A percentile compares a stretch with the other conserved stretches of the same genome.
Evolutionary conservation across 2,888 invertebrate genomes (phyloP).

Genomic region (Conistra vaccinii): DNA sequence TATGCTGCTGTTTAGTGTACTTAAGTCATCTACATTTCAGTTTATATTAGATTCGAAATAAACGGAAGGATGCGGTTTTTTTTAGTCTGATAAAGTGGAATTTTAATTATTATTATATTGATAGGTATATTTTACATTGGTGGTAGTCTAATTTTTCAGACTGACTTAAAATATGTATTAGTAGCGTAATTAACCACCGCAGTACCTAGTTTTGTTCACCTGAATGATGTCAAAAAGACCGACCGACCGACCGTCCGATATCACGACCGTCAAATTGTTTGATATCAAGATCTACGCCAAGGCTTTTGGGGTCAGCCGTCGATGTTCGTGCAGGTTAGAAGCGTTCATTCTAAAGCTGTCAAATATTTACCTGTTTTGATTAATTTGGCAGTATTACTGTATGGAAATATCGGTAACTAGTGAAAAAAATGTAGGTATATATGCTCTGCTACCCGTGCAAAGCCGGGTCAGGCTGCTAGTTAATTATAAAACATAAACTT

Average conservation of each 20-base stretch:
- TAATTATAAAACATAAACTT: too few relatives aligned
- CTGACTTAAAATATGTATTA: background rate
- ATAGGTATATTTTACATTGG: background rate
- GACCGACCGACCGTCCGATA: too few relatives aligned
- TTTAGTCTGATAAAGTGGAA: too few relatives aligned
- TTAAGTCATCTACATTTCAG: background rate
- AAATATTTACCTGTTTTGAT: too few relatives aligned
- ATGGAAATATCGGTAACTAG: too few relatives aligned
- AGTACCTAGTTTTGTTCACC: background rate
- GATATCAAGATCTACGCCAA: background rate
- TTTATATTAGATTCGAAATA: background rate
- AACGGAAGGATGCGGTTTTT: background rate
- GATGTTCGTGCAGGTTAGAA: too few relatives aligned
- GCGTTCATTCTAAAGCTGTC: too few relatives aligned
- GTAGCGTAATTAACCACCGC: background rate
- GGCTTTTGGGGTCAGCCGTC: background rate
- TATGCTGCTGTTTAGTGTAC: slow-evolving; percentile 6
- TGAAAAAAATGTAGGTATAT: too few relatives aligned
- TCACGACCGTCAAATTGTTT: background rate
- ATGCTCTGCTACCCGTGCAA: too few relatives aligned
- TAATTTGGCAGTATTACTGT: too few relatives aligned
- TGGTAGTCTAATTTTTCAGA: background rate
- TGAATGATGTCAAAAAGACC: background rate
- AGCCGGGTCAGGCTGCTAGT: too few relatives aligned
- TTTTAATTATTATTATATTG: background rate